Evolutionary conservation across 2,797 vertebrate species (phyloP).

Genomic region (Acipenser oxyrinchus): DNA sequence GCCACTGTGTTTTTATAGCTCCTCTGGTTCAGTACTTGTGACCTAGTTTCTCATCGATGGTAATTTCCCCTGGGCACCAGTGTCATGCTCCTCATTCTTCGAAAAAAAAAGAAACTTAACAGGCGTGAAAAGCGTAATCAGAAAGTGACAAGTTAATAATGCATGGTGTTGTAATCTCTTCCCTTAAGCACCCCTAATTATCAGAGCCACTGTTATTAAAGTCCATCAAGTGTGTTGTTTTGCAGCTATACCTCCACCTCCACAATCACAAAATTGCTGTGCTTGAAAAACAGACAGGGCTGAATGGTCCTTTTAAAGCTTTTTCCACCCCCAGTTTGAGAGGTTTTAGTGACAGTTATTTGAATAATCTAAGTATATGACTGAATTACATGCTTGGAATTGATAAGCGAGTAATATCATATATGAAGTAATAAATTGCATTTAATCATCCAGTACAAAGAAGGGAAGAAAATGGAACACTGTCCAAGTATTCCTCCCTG

Average conservation of each 20-base stretch:
- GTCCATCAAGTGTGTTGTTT: neutral
- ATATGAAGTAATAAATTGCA: too few relatives aligned
- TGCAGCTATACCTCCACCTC: neutral
- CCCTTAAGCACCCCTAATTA: neutral
- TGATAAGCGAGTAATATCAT: too few relatives aligned
- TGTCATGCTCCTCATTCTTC: neutral
- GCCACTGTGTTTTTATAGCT: neutral
- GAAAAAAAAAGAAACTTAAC: neutral
- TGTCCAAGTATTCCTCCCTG: too few relatives aligned
- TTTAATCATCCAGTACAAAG: too few relatives aligned
- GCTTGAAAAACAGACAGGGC: neutral
- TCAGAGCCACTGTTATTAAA: conserved; percentile 2
- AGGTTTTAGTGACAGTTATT: neutral
- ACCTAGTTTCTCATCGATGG: neutral
- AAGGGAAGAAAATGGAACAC: too few relatives aligned
- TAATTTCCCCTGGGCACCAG: neutral
- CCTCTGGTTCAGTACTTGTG: neutral
- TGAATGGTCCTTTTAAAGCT: neutral
- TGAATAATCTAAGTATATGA: conserved; percentile 1
- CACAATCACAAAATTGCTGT: conserved; percentile 2
- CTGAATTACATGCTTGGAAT: neutral
- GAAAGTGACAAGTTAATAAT: conserved; percentile 4
- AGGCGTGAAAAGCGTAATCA: neutral
- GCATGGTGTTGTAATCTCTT: neutral
- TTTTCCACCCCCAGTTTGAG: neutral